Evolutionary conservation across 2,113 vertebrate species (phyloP), one percentile per base, ranked within the genome.

Genomic region (Trinectes maculatus): DNA sequence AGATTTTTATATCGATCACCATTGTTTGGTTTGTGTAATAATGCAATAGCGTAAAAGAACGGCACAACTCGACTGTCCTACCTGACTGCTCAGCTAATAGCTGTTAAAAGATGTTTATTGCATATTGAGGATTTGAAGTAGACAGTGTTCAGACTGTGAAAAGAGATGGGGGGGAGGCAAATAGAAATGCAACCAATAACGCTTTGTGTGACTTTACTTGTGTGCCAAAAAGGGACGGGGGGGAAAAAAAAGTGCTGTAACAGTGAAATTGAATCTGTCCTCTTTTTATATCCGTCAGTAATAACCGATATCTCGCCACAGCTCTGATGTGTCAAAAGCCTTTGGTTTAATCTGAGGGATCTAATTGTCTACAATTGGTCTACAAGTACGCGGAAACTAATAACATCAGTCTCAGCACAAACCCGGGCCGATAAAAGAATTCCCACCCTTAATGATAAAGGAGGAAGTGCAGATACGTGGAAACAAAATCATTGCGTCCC

Each of bases 311-410:
- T 65, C 56, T 78, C 48, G 49, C 48, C 47, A 51, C 49, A 40
- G 77, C 57, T 71, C 49, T 55, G 76, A 65, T 39, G 69, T 19
- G 44, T 64, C 71, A 64, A 63, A 7, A 10, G 40, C 51, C 79
- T 83, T 77, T 74, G 79, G 81, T 83, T 79, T 82, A 79, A 88
- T 81, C 84, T 33, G 44, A 55, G 36, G 11, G 61, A 86, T 86
- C 68, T 77, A 71, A 86, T 85, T 77, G 71, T 85, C 77, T 29
- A 63, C n/a, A n/a, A n/a, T n/a, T 66, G 77, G 71, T 74, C 74
- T 62, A 79, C 82, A 74, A 62, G 68, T 53, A 33, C 48, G 10
- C 16, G 59, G 68, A 75, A 75, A 73, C 79, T 80, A 86, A 84
- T 73, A 48, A 29, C 79, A 65, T 82, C 81, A 62, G 59, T 73